Conservation (phyloP, 2,113 vertebrate species). For the Rana temporaria region DNA sequence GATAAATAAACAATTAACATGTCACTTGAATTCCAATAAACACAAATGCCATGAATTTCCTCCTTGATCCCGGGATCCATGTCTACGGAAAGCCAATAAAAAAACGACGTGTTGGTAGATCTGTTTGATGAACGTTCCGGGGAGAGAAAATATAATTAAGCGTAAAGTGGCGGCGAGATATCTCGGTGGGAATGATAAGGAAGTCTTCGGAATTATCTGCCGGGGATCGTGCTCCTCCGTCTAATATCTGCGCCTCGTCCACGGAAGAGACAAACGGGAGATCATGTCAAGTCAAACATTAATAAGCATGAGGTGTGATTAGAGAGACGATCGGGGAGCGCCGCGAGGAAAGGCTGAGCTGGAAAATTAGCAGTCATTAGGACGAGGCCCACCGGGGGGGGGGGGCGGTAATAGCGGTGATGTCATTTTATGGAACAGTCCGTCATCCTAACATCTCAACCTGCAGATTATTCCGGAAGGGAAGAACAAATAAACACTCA, state of each 20-base stretch:
- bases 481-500: no score
- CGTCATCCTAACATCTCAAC: not conserved
- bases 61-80: not conserved
- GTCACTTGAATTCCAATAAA: not conserved
- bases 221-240: not conserved
- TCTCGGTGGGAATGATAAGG: constrained; percentile 4
- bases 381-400: constrained; percentile 1
- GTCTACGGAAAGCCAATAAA: not conserved
- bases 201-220: not conserved
- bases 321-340: not conserved
- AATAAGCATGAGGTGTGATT: constrained; percentile 34
- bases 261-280: constrained; percentile 21
- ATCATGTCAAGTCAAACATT: constrained; percentile 14
- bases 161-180: not conserved
- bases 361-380: constrained; percentile 31
- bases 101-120: not conserved
- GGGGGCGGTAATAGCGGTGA: not conserved
- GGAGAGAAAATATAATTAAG: constrained; percentile 28
- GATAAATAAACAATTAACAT: not conserved
- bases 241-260: not conserved
- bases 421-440: not conserved
- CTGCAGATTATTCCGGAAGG: not conserved
- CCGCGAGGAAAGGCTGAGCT: constrained; percentile 4
- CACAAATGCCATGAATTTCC: constrained; percentile 2
- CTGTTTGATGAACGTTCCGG: not conserved